A percentile compares a stretch with the other conserved stretches of the same genome.
phyloP scores from a whole-genome alignment of 1,140 invertebrate genomes.

The Heliconius hewitsoni region DNA sequence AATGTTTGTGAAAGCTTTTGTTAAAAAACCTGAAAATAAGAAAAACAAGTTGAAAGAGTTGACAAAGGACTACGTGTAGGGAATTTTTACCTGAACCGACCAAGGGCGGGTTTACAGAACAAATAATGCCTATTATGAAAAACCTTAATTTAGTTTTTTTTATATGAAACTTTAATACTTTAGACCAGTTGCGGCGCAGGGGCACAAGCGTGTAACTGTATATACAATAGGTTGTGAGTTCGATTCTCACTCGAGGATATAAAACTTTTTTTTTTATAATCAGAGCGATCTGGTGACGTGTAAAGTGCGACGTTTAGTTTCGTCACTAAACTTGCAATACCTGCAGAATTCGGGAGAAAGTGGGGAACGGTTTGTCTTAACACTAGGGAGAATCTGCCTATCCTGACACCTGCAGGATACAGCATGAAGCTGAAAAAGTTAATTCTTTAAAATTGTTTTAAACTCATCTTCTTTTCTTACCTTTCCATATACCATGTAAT shows the following conservation, averaged over 20 bases:
- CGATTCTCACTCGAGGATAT: neutral
- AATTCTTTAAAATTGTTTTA: no score
- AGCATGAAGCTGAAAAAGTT: no score
- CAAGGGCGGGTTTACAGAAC: neutral
- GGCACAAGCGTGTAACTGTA: neutral
- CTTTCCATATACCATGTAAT: no score
- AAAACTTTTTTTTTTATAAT: neutral
- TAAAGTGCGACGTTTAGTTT: no score
- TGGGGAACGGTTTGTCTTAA: no score
- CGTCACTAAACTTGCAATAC: no score
- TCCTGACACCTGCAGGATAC: no score
- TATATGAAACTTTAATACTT: neutral
- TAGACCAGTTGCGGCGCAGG: no score
- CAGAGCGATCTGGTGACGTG: no score
- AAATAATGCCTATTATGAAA: constrained; percentile 1
- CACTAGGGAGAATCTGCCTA: no score
- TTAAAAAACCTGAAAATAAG: neutral
- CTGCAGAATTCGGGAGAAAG: no score
- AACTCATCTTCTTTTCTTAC: no score
- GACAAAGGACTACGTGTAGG: constrained; percentile 12
- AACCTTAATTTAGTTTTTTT: neutral
- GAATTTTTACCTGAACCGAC: constrained; percentile 14
- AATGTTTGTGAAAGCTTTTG: constrained; percentile 8
- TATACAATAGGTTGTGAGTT: neutral
- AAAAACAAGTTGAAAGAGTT: constrained; percentile 21